Conservation (phyloP, 2,113 vertebrate species). For the Brachirus orientalis region DNA sequence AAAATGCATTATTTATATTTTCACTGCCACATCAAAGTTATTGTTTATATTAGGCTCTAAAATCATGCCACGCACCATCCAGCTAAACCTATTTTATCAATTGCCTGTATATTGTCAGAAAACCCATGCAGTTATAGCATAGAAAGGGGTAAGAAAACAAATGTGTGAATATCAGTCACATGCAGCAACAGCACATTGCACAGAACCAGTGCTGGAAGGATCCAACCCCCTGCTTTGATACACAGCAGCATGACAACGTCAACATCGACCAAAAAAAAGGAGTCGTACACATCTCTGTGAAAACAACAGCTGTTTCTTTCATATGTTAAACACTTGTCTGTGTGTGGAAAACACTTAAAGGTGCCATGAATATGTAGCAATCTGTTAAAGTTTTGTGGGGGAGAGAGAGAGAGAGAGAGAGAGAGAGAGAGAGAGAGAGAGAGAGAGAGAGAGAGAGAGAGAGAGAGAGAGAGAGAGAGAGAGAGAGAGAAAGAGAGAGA, state of each 20-base stretch:
- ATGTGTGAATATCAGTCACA: slow-evolving; percentile 26
- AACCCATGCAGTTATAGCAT: slow-evolving; percentile 16
- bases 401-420: background rate
- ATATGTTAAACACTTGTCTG: slow-evolving; percentile 29
- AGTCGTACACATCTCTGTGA: slow-evolving; percentile 20
- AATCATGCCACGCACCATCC: slow-evolving; percentile 33
- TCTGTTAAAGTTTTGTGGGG: slow-evolving; percentile 9
- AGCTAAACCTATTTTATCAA: too few species aligned
- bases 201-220: background rate
- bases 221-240: slow-evolving; percentile 30
- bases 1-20: slow-evolving; percentile 76
- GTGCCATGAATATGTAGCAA: slow-evolving; percentile 9
- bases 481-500: background rate
- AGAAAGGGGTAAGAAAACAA: slow-evolving; percentile 24
- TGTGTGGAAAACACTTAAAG: slow-evolving; percentile 21
- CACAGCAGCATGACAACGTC: slow-evolving; percentile 25
- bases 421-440: background rate
- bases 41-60: slow-evolving; percentile 66
- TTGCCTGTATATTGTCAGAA: slow-evolving; percentile 24
- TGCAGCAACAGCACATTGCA: slow-evolving; percentile 18
- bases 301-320: slow-evolving; percentile 62
- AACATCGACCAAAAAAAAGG: slow-evolving; percentile 24
- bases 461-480: background rate
- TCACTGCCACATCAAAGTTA: slow-evolving; percentile 58
- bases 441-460: background rate